phyloP scores from a whole-genome alignment of 2,888 invertebrate genomes.

The Xylophagus ater region DNA sequence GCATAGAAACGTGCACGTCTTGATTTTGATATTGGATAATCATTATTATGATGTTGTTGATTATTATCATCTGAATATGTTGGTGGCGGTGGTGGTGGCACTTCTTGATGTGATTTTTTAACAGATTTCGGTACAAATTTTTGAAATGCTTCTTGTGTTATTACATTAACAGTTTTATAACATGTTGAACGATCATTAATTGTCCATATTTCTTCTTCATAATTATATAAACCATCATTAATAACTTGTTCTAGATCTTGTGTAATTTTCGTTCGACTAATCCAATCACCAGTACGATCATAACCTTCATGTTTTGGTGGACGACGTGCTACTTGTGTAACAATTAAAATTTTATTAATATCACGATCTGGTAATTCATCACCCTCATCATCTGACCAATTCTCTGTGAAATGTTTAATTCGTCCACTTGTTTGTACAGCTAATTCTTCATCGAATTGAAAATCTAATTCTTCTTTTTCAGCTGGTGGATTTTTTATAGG shows the following conservation, averaged over 20 bases:
- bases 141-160: constrained; percentile 79
- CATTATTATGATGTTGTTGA: constrained; percentile 25
- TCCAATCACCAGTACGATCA: constrained; percentile 84
- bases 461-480: constrained; percentile 77
- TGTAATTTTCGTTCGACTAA: constrained; percentile 83
- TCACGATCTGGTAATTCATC: constrained; percentile 86
- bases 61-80: constrained; percentile 30
- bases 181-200: constrained; percentile 45
- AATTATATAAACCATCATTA: constrained; percentile 91
- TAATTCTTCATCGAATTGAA: constrained; percentile 94
- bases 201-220: constrained; percentile 90
- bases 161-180: constrained; percentile 79
- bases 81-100: constrained; percentile 73
- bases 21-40: too few species aligned
- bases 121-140: constrained; percentile 58
- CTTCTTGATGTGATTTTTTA: constrained; percentile 56
- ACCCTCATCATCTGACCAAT: constrained; percentile 73
- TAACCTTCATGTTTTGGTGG: constrained; percentile 75
- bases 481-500: constrained; percentile 16
- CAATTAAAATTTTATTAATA: constrained; percentile 87
- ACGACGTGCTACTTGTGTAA: constrained; percentile 62
- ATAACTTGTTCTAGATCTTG: constrained; percentile 92
- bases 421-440: constrained; percentile 67
- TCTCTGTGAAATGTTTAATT: constrained; percentile 65
- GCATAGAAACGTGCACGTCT: constrained; percentile 85